Conservation (phyloP, 2,113 vertebrate species). For the Guaruba guarouba region DNA sequence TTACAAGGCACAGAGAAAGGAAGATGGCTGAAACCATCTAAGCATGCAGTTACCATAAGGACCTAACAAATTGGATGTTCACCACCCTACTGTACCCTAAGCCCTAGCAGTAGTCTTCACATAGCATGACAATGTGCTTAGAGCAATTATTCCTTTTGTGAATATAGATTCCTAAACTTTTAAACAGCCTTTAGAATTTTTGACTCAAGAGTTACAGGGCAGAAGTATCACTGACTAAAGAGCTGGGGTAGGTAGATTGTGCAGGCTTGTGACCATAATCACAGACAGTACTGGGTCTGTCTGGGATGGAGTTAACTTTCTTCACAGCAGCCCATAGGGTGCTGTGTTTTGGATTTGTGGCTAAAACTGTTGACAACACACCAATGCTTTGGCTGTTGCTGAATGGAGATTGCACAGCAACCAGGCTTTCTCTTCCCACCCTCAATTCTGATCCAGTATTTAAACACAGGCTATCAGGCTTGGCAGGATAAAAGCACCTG, state of each 20-base stretch:
- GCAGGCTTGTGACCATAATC: not conserved
- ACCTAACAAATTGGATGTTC: not conserved
- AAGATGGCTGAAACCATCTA: not conserved
- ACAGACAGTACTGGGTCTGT: not conserved
- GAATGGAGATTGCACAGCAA: not conserved
- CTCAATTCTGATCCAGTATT: not conserved
- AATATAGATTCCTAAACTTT: not conserved
- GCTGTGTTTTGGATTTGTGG: not conserved
- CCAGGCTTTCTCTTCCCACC: not conserved
- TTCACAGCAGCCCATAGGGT: not conserved
- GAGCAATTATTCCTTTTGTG: not conserved
- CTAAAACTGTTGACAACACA: not conserved
- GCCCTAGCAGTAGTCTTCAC: not conserved
- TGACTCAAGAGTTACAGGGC: not conserved
- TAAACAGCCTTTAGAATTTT: not conserved
- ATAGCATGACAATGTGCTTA: not conserved
- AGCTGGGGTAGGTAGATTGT: not conserved
- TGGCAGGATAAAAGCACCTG: not conserved
- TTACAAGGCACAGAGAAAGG: not conserved
- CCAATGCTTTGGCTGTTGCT: not conserved
- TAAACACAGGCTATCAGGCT: not conserved
- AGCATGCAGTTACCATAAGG: not conserved
- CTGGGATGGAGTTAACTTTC: not conserved
- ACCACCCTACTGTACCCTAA: not conserved
- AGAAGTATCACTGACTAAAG: not conserved